Conservation (phyloP, 2,113 vertebrate species). For the Phainopepla nitens region DNA sequence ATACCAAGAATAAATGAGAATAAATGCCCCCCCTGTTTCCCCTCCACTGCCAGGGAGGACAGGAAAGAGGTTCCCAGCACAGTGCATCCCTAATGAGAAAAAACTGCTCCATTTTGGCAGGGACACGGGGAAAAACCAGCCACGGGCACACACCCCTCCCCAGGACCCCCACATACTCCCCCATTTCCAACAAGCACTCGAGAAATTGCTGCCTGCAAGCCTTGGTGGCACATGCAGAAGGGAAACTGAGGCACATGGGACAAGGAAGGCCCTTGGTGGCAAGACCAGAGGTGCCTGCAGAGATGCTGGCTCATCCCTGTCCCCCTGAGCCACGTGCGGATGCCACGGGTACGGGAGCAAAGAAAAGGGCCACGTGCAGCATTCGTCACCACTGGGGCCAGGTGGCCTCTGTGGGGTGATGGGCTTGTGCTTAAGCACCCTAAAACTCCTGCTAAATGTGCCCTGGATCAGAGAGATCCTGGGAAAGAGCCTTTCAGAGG, state of each 20-base stretch:
- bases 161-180: fast-evolving
- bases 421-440: neutral
- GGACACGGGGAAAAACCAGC: neutral
- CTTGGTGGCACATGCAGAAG: fast-evolving
- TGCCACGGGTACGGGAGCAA: neutral
- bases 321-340: neutral
- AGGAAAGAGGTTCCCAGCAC: neutral
- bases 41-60: neutral
- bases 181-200: fast-evolving
- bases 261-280: neutral
- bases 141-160: fast-evolving
- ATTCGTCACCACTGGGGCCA: neutral
- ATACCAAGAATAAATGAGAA: neutral
- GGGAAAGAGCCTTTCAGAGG: neutral
- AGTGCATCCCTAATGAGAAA: neutral
- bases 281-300: fast-evolving
- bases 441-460: neutral
- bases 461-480: neutral
- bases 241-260: neutral
- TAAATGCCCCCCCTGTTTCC: neutral
- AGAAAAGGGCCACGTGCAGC: neutral
- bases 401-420: neutral
- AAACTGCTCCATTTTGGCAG: neutral
- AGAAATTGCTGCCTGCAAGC: neutral
- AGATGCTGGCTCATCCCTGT: neutral